phyloP scores from a whole-genome alignment of 2,797 vertebrate genomes.

The Sebastiscus albofasciatus region DNA sequence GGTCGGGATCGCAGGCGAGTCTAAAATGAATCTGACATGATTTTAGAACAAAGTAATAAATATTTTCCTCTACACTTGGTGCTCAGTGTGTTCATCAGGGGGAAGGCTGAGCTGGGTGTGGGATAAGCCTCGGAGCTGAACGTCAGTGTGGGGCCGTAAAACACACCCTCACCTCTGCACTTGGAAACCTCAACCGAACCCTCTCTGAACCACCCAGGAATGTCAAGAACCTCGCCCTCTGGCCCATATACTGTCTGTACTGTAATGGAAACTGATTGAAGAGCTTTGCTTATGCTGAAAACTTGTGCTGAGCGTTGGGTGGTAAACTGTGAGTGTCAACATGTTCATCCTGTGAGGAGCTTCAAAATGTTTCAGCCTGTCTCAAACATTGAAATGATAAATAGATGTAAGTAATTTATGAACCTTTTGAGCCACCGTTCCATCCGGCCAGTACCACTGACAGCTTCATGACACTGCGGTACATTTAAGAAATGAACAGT shows the following conservation, averaged over 20 bases:
- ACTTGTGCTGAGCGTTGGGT: background rate
- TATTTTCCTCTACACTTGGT: background rate
- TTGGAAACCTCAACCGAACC: constrained; percentile 55
- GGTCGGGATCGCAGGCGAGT: no score
- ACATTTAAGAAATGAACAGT: background rate
- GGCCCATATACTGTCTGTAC: constrained; percentile 20
- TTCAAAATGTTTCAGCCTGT: background rate
- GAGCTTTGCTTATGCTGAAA: background rate
- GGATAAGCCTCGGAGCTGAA: constrained; percentile 33
- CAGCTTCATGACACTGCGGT: background rate
- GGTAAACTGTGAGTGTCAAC: background rate
- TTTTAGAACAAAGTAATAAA: background rate
- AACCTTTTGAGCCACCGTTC: background rate
- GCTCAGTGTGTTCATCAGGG: constrained; percentile 4
- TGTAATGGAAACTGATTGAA: no score
- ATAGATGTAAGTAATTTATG: background rate
- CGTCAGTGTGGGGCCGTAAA: constrained; percentile 48
- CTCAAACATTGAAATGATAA: background rate
- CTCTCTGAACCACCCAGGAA: constrained; percentile 61
- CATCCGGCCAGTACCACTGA: background rate
- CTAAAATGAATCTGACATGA: background rate
- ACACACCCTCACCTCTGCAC: constrained; percentile 57
- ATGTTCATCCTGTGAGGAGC: background rate
- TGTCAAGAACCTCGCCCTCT: constrained; percentile 54
- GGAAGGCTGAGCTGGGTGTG: background rate